phyloP scores from a whole-genome alignment of 1,140 invertebrate genomes.

The Drosophila carrolli region DNA sequence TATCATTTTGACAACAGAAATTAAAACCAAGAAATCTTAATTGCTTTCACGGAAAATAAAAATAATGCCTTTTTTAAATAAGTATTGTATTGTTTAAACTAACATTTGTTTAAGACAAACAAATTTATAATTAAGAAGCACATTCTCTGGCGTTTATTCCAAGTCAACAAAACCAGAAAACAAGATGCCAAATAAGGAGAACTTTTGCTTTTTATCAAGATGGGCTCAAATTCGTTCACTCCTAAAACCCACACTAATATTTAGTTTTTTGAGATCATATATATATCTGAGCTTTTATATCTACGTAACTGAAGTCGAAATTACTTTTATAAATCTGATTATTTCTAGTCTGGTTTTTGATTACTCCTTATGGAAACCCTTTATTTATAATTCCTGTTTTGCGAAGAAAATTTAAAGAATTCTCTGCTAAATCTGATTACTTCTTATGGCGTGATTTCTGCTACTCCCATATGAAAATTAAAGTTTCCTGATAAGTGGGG shows the following conservation, averaged over 20 bases:
- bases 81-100: no score
- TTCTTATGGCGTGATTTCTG: neutral
- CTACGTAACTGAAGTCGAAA: no score
- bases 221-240: neutral
- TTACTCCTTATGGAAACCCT: neutral
- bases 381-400: constrained; percentile 13
- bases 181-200: constrained; percentile 10
- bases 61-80: no score
- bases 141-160: neutral
- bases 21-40: neutral
- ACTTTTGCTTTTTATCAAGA: constrained; percentile 30
- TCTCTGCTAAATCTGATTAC: neutral
- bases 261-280: no score
- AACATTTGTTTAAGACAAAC: no score
- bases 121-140: no score
- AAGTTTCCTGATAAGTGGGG: neutral
- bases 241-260: no score
- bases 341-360: no score
- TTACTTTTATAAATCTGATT: no score
- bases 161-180: neutral
- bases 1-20: neutral
- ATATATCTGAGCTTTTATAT: no score
- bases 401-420: neutral
- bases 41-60: no score
- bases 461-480: neutral